Evolutionary conservation across 2,113 vertebrate genomes (phyloP).

Genomic region (Cranoglanis bouderius): DNA sequence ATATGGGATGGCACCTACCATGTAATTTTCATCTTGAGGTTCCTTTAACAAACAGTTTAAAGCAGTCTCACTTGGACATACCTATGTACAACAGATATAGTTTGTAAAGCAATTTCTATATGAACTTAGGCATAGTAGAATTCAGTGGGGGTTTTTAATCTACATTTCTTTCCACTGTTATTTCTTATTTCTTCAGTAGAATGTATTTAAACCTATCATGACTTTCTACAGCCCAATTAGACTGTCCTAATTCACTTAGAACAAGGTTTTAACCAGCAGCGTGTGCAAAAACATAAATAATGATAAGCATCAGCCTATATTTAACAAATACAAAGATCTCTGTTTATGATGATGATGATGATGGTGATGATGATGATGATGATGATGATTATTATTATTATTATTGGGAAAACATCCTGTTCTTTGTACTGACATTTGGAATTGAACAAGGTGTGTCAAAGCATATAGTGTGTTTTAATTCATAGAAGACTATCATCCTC

Average conservation of each 20-base stretch:
- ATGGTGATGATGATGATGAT: too few species aligned
- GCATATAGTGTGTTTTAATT: background rate
- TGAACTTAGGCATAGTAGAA: background rate
- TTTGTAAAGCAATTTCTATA: background rate
- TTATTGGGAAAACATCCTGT: background rate
- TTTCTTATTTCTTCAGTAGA: background rate
- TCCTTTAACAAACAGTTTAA: background rate
- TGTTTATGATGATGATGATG: background rate
- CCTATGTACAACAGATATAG: background rate
- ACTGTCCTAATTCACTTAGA: background rate
- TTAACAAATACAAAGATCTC: background rate
- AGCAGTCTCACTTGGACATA: background rate
- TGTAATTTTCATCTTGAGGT: background rate
- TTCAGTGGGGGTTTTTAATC: background rate
- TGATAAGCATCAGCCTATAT: background rate
- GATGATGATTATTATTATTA: too few species aligned
- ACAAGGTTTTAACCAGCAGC: background rate
- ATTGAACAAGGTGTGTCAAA: background rate
- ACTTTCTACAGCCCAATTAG: background rate
- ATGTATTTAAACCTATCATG: background rate
- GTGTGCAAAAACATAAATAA: background rate
- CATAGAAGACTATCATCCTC: background rate
- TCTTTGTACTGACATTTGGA: background rate
- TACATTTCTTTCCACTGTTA: background rate
- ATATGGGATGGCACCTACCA: slow-evolving; percentile 14